These are phyloP conservation scores for Galagoides demidoff DNA, from an alignment of 2,797 vertebrate genomes.

Conservation along the genomic window DNA sequence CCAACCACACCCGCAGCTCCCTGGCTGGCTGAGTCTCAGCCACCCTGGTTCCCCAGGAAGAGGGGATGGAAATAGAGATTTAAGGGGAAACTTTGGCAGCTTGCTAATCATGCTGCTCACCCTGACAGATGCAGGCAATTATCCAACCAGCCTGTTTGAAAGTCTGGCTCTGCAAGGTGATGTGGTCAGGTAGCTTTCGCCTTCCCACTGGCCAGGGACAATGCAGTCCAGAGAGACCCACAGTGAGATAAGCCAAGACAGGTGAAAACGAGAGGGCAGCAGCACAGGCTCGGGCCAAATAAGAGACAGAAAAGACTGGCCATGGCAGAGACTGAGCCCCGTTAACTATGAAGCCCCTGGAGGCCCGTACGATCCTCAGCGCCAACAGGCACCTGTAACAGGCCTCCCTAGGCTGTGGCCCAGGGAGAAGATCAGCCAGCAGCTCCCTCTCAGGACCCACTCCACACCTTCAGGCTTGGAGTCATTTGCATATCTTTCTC, in stretches of 20 bases:
- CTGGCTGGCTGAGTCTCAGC: background rate
- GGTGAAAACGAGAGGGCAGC: background rate
- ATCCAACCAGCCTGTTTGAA: background rate
- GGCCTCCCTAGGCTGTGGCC: background rate
- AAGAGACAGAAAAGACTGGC: background rate
- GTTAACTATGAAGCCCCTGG: background rate
- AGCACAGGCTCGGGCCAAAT: background rate
- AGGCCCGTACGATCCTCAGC: background rate
- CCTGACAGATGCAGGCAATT: background rate
- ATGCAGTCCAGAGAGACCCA: too few relatives aligned
- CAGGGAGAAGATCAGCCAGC: background rate
- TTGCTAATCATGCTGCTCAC: background rate
- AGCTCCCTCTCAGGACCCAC: background rate
- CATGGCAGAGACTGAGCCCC: background rate
- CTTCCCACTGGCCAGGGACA: background rate
- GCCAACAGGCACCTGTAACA: background rate
- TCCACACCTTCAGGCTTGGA: background rate
- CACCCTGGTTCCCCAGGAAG: background rate
- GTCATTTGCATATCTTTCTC: background rate
- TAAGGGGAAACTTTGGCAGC: background rate
- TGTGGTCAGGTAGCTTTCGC: background rate
- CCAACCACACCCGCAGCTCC: background rate
- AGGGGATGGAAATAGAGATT: background rate
- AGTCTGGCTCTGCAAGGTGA: background rate
- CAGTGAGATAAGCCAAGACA: background rate